These are phyloP conservation scores for Struthidea cinerea DNA, from an alignment of 2,113 vertebrate genomes.

Conservation along the genomic window DNA sequence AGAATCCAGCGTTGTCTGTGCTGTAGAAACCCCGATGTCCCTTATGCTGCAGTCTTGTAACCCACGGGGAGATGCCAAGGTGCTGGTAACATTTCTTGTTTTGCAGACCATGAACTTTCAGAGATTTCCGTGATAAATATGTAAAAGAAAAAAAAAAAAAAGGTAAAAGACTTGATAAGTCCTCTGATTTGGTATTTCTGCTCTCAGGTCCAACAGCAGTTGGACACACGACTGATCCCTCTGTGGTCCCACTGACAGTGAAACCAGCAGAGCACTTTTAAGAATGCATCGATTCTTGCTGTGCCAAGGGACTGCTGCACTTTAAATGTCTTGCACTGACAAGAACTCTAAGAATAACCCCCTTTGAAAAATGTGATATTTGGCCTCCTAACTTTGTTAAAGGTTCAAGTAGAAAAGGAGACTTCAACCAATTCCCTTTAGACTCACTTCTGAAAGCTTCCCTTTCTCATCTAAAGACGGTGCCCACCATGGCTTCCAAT, in stretches of 20 bases:
- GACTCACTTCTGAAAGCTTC: background rate
- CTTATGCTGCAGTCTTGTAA: accelerated
- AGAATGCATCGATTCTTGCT: no score
- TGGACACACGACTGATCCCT: background rate
- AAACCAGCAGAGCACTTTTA: background rate
- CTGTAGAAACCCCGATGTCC: accelerated
- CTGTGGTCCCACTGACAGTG: background rate
- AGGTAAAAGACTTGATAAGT: background rate
- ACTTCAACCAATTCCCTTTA: background rate
- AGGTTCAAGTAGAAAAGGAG: background rate
- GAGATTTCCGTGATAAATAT: background rate
- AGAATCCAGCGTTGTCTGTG: accelerated
- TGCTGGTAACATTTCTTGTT: background rate
- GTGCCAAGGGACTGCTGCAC: no score
- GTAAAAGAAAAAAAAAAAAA: background rate
- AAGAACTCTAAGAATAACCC: background rate
- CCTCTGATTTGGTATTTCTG: background rate
- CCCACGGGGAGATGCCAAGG: background rate
- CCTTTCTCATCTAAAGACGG: background rate
- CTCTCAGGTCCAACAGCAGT: background rate
- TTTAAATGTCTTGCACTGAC: background rate
- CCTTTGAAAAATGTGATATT: background rate
- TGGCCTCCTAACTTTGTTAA: background rate
- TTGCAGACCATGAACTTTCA: background rate
- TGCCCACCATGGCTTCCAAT: background rate